Base-by-base conservation (phyloP, 2,888 invertebrate genomes). In the Poecilobothrus nobilitatus region DNA sequence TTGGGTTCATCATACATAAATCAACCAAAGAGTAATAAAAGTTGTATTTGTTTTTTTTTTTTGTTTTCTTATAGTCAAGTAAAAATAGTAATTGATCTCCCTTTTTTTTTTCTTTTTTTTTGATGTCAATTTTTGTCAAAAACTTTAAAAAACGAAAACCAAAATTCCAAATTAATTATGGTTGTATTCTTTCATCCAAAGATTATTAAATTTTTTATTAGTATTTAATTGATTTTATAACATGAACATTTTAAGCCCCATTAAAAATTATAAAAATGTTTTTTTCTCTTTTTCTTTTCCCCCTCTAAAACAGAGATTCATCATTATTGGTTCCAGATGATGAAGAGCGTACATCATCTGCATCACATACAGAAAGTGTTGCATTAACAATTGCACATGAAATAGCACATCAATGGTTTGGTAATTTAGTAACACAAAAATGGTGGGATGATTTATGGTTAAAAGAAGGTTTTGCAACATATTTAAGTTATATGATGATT, bases 351-450 rank as follows among this genome's bases (percentile, higher is more conserved):
- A 80, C 79, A 44, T 81, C 81, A 34, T 82, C 87, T 34, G 83
- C 86, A 53, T 84, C 83, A 72, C 85, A 87, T 72, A 85, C 86
- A 73, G 88, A 91, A 74, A 83, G 85, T 66, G 85, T 91, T 2
- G 87, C 88, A 1, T 85, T 87, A 27, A 87, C 88, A 2, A 84
- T 91, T 6, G 85, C 89, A 0, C 94, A 94, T 76, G 94, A 94
- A 79, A 79, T 92, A 67, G 87, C 90, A 1, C 94, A 94, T 78
- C 90, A 89, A 84, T 92, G 92, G 91, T 91, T 92, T 74, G 92
- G 92, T 8, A 89, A 91, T 76, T 82, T 89, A 21, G 88, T 91
- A 21, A 90, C 91, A 0, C 87, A 88, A 69, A 85, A 87, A 53
- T 90, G 90, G 90, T 91, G 91, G 91, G 85, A 87, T 70, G 87